Evolutionary conservation across 2,113 vertebrate species (phyloP), one percentile per base, ranked within the genome.

Genomic region (Procavia capensis): DNA sequence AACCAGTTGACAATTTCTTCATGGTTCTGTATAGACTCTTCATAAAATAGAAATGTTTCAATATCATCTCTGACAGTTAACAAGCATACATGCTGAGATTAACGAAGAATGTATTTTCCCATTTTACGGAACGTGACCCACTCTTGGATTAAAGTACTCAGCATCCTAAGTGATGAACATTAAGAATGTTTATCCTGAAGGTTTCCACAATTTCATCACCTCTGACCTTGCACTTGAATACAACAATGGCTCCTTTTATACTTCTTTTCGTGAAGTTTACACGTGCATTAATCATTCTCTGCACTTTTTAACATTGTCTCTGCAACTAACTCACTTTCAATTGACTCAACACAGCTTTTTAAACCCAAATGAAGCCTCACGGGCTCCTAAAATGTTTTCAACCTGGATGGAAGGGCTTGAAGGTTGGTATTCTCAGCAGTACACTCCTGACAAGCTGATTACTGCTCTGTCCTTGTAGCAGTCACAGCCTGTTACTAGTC

Each of bases 361-460:
- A 98, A 98, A 98, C 98, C 95, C 87, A 98, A 98, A 98, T 98
- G 90, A 86, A 92, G 31, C 87, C 90, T 78, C 64, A 64, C 3
- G 29, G 72, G 85, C 98, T 96, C 86, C 95, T 97, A 96, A 98
- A 97, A 96, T 96, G 78, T 80, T 88, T 97, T 97, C 96, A 78
- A 89, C 95, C 97, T 97, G 90, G 96, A 94, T 83, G 88, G 84
- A 95, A 95, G 64, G 95, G 97, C 97, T 98, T 98, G 97, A 95
- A 92, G 97, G 95, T 97, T 98, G 97, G 95, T 96, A 98, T 98
- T 98, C 97, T 96, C 97, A 95, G 96, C 1, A 0, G 93, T 83
- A 95, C 88, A 63, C 81, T 97, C 92, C 97, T 98, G 98, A 98
- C 98, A 98, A 97, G 95, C 94, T 97, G 97, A 99, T 99, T 98